Base-by-base conservation (phyloP, 1,140 invertebrate genomes). In the Aleiodes sp. region DNA sequence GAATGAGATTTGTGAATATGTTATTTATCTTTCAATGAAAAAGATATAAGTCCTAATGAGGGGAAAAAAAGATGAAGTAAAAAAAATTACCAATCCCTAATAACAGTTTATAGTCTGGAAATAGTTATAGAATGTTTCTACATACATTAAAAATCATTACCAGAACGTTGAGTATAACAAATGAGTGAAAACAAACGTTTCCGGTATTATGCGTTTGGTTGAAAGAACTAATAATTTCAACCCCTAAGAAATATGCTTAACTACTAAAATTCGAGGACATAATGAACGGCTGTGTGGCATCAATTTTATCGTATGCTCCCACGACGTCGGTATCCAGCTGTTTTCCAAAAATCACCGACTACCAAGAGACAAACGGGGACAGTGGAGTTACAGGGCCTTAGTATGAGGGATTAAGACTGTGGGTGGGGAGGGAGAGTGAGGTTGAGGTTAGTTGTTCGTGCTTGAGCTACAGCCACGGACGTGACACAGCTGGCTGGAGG, bases 401-500 rank as follows among this genome's bases (percentile, higher is more conserved):
- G 21, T 6, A 46, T 46, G 41, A 12, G 21, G 46, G 26, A 1
- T 52, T 1, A 21, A 52, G 46, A n/a, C n/a, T n/a, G n/a, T n/a
- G n/a, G n/a, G n/a, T n/a, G n/a, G n/a, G n/a, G n/a, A n/a, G 46
- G 39, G 14, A 46, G 41, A n/a, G 19, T 19, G 46, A 16, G 12
- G 21, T 21, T 52, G 46, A 52, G 46, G 46, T 52, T 52, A 24
- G 46, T 52, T 21, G 16, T 24, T 52, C 19, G 21, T 52, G 57
- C 28, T 19, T 60, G 57, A 29, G 33, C 59, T 29, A 61, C 14
- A 12, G 35, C 19, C 12, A 37, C n/a, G 35, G 33, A 63, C 60
- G 60, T 63, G 60, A 63, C 60, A 39, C 60, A 63, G 60, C 60
- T 63, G 60, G 35, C 19, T 19, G 35, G 14, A 24, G n/a, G 60